Percentiles rank a stretch among this genome's conserved stretches.
phyloP scores from a whole-genome alignment of 2,797 vertebrate species.

The Natrix natrix region DNA sequence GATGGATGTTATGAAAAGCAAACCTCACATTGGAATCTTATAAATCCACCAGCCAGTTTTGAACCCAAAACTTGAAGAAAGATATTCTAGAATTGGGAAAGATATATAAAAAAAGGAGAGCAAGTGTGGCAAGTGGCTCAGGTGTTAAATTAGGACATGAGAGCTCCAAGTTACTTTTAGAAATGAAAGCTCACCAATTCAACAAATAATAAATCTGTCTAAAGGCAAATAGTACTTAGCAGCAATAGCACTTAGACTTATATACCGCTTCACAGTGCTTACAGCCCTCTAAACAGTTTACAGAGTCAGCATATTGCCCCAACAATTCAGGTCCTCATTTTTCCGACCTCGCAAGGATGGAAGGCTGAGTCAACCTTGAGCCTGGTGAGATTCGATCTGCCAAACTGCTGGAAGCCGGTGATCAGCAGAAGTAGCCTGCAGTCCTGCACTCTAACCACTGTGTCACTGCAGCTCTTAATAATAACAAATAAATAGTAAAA shows the following conservation, averaged over 20 bases:
- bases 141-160: neutral
- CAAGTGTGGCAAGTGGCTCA: neutral
- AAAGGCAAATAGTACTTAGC: neutral
- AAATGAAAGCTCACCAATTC: neutral
- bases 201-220: neutral
- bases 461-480: neutral
- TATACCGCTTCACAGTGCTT: too few relatives aligned
- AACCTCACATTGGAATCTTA: neutral
- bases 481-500: neutral
- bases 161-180: neutral
- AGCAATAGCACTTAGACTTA: too few relatives aligned
- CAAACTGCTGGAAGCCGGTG: too few relatives aligned
- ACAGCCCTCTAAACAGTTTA: too few relatives aligned
- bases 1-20: neutral
- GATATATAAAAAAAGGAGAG: neutral
- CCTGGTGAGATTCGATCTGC: too few relatives aligned
- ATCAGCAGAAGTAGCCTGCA: too few relatives aligned
- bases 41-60: neutral
- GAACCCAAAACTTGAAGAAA: neutral
- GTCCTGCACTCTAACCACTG: too few relatives aligned
- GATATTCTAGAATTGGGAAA: neutral
- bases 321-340: too few relatives aligned
- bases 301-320: too few relatives aligned
- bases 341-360: too few relatives aligned
- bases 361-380: too few relatives aligned